Evolutionary conservation across 2,797 vertebrate genomes (phyloP), one percentile per base, ranked within the genome.

Genomic region (Sebastes nivosus): DNA sequence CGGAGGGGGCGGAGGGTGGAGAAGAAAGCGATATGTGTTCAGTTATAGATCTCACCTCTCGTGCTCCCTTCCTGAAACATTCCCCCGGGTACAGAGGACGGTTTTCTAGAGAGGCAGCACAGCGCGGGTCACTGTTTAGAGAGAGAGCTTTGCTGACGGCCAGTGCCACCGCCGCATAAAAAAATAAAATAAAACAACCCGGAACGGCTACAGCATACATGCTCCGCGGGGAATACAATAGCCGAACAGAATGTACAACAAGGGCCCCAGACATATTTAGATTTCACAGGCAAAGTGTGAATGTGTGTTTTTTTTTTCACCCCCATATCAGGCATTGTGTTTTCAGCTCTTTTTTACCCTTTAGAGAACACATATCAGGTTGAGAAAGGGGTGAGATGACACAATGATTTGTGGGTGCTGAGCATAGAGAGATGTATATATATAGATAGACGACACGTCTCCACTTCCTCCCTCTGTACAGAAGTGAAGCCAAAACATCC

Each of bases 171-270:
- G 30, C 25, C 2, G 18, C 6, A 10, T 70, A 60, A 60, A 81
- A 50, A 55, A 72, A 71, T 20, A 3, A 24, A 52, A 73, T 25
- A 77, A 78, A 86, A 75, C 57, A 77, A 72, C 63, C 32, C 1
- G 1, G 69, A 82, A 76, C 63, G 77, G 57, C 77, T 50, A 66
- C 14, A 71, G 73, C 42, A 52, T 63, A 72, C 72, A 52, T 42
- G 22, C 54, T 85, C 77, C 1, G 1, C 1, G 1, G 75, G 86
- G 82, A 91, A 81, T 81, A 79, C 65, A 83, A 75, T 24, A 69
- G 73, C 79, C 59, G 74, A 84, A 80, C 85, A 87, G 67, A 87
- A 80, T 79, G 84, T 88, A 80, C 79, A 87, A 82, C 81, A 81
- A 77, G 76, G 57, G 60, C 64, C 72, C 59, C 65, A 38, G 65